Conservation (phyloP, 2,113 vertebrate species). For the Loxodonta africana region DNA sequence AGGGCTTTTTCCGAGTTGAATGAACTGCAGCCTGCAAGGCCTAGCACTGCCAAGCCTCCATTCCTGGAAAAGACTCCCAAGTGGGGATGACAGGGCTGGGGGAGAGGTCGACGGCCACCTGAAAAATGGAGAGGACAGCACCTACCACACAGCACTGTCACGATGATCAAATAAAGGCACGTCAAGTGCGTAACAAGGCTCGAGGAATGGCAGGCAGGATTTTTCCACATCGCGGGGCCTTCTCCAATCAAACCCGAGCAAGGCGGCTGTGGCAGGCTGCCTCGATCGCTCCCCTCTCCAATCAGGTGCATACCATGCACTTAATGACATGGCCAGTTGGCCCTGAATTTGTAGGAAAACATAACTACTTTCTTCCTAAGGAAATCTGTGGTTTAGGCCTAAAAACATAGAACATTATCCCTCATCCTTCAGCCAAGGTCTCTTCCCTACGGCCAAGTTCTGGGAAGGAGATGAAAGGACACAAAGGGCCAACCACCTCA, state of each 20-base stretch:
- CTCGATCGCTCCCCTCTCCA: not conserved
- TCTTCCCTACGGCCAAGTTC: not conserved
- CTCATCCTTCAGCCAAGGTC: not conserved
- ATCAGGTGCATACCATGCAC: not conserved
- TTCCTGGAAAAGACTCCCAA: not conserved
- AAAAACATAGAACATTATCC: not conserved
- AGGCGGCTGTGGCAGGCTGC: rapidly evolving
- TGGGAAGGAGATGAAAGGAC: not conserved
- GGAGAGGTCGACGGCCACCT: not conserved
- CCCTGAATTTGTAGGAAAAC: not conserved
- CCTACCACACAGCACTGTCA: not conserved
- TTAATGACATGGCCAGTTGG: not conserved
- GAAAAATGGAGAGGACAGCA: not conserved
- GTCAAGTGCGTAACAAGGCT: not conserved
- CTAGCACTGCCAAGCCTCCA: not conserved
- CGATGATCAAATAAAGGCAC: too few species aligned
- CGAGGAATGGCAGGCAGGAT: not conserved
- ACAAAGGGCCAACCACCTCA: not conserved
- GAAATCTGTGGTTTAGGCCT: not conserved
- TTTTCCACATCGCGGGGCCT: rapidly evolving
- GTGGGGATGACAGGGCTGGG: rapidly evolving
- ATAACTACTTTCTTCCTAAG: not conserved
- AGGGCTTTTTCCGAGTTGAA: not conserved
- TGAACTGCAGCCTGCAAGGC: not conserved
- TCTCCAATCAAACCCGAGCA: not conserved